Evolutionary conservation across 2,797 vertebrate genomes (phyloP).

Genomic region (Neosilurus hyrtlii): DNA sequence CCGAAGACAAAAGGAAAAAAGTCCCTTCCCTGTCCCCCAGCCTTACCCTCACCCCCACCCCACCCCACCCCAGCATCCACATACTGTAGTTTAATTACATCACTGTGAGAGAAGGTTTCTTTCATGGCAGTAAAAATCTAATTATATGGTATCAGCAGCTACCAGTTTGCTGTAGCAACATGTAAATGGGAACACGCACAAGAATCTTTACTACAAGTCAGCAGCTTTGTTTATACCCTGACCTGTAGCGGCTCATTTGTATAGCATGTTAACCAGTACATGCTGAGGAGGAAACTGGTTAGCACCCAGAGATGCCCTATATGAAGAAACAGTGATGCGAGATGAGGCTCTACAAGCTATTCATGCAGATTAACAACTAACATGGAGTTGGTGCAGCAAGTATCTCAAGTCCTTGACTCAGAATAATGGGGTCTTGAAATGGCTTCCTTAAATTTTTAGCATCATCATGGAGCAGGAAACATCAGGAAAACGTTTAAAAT

Average conservation of each 20-base stretch:
- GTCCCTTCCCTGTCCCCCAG: neutral
- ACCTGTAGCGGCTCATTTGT: conserved; percentile 42
- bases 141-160: conserved; percentile 35
- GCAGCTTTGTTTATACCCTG: conserved; percentile 48
- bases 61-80: neutral
- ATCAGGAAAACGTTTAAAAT: neutral
- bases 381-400: conserved; percentile 10
- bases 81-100: conserved; percentile 28
- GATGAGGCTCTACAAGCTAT: conserved; percentile 16
- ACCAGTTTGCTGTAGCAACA: conserved; percentile 39
- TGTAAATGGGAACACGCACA: conserved; percentile 27
- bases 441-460: neutral
- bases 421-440: neutral
- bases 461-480: neutral
- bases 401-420: conserved; percentile 14
- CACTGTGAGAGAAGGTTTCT: conserved; percentile 37
- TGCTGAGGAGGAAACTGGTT: conserved; percentile 37
- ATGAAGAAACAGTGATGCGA: conserved; percentile 27
- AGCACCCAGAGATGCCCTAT: conserved; percentile 45
- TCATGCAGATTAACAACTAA: conserved; percentile 20
- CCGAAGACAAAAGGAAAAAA: conserved; percentile 17
- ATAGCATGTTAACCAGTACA: conserved; percentile 21
- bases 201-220: conserved; percentile 26
- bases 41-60: too few species aligned
- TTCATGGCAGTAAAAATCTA: conserved; percentile 42